Evolutionary conservation across 2,888 invertebrate species (phyloP), one percentile per base, ranked within the genome.

Genomic region (Caenorhabditis plicata): DNA sequence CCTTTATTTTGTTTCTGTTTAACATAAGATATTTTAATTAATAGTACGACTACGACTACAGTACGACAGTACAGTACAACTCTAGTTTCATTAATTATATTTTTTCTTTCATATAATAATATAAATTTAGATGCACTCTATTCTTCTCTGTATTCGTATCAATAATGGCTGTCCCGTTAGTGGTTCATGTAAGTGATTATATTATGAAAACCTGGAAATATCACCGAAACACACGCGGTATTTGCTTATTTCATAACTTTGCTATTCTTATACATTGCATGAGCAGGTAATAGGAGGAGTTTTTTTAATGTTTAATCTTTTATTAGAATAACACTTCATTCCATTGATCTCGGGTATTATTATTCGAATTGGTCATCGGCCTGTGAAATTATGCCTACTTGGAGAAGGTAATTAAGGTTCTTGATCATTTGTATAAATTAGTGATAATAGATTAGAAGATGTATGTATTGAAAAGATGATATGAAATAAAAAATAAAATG

Each of bases 371-470:
- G 46, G 46, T 9, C n/a, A n/a, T 27, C 22, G 15, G 56, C 46
- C 9, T 57, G 56, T 42, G 46, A 57, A 4, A 46, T 57, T 9
- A 17, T 57, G 7, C 56, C 57, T n/a, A 43, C 52, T 4, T 26
- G 40, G 19, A 19, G 20, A 26, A 20, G 40, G 23, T 27, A 13
- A 27, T 9, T 9, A 27, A 13, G 7, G 29, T 13, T 9, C 29
- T 27, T 27, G 7, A 9, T 7, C 29, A 27, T 7, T 7, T 7
- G 13, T 9, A 9, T 7, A 27, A 13, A 27, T 13, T 27, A 9
- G 7, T 27, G 29, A 27, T 9, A 13, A 27, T 27, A 7, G 13
- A 7, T 27, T 9, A 27, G 13, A 7, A 9, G 8, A 9, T 27
- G 7, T 27, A 9, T 27, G 29, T 7, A 27, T 7, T 27, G 8